Percentiles rank a stretch among this genome's conserved stretches.
Conservation (phyloP, 2,797 vertebrate species). For the Takifugu rubripes region DNA sequence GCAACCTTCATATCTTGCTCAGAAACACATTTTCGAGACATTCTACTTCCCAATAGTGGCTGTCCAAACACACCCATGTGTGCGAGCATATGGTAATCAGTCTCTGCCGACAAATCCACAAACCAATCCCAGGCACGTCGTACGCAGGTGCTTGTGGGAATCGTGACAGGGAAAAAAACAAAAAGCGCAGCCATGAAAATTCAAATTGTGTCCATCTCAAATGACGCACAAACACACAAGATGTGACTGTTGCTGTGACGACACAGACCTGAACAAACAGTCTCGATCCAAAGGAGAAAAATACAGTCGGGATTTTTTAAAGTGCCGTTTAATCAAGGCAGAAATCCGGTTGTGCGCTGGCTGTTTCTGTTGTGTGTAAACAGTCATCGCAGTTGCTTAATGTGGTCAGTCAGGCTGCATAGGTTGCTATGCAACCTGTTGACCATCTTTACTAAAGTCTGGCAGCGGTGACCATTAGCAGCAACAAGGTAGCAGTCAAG, state of each 20-base stretch:
- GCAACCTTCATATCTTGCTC: background rate
- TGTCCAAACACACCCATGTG: background rate
- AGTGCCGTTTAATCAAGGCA: conserved; percentile 7
- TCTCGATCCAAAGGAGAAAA: background rate
- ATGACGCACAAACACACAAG: conserved; percentile 36
- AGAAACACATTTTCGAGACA: conserved; percentile 1
- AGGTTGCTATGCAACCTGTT: conserved; percentile 61
- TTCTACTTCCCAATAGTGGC: conserved; percentile 1
- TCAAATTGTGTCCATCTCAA: conserved; percentile 56
- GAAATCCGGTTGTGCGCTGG: conserved; percentile 21
- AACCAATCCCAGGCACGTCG: conserved; percentile 15
- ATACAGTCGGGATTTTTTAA: conserved; percentile 6
- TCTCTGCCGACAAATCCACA: conserved; percentile 23
- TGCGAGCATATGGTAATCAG: conserved; percentile 9
- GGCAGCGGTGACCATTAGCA: conserved; percentile 21
- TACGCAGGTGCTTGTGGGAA: conserved; percentile 44
- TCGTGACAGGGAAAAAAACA: conserved; percentile 6
- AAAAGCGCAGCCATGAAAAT: conserved; percentile 45
- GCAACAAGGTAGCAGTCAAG: background rate
- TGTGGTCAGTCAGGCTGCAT: conserved; percentile 31
- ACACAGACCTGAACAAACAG: conserved; percentile 5
- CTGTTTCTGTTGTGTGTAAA: conserved; percentile 24
- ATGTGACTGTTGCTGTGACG: conserved; percentile 13
- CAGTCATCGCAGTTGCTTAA: conserved; percentile 37
- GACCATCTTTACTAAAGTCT: conserved; percentile 21